These are phyloP conservation scores for Pterocles gutturalis DNA, from an alignment of 2,113 vertebrate species.

Conservation along the genomic window DNA sequence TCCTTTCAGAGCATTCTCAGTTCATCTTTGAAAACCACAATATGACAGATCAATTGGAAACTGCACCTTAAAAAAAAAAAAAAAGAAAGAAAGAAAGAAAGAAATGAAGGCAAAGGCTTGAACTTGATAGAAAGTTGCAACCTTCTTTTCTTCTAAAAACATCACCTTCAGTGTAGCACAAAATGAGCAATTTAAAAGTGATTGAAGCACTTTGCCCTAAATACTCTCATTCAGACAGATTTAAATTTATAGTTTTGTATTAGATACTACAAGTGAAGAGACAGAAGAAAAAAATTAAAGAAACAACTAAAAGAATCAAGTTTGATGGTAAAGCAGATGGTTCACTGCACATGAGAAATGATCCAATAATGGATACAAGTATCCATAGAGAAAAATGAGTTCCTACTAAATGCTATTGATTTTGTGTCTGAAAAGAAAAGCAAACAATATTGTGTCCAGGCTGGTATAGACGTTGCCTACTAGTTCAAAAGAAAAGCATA, in stretches of 20 bases:
- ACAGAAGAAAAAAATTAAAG: conserved; percentile 43
- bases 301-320: conserved; percentile 48
- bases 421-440: conserved; percentile 41
- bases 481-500: not conserved
- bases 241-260: conserved; percentile 51
- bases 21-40: conserved; percentile 48
- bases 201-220: conserved; percentile 41
- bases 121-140: conserved; percentile 51
- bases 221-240: conserved; percentile 26
- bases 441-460: not conserved
- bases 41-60: conserved; percentile 48
- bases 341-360: conserved; percentile 24
- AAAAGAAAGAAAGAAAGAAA: not conserved
- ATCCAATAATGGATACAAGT: conserved; percentile 46
- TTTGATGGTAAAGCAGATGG: conserved; percentile 30
- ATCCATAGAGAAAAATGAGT: conserved; percentile 17
- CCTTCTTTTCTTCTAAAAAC: conserved; percentile 50
- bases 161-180: conserved; percentile 35
- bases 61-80: not conserved
- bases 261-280: conserved; percentile 20
- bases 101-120: conserved; percentile 21
- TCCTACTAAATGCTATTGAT: conserved; percentile 18
- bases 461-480: not conserved
- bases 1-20: conserved; percentile 46
- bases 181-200: conserved; percentile 65